Evolutionary conservation across 2,113 vertebrate species (phyloP).

Genomic region (Alces alces): DNA sequence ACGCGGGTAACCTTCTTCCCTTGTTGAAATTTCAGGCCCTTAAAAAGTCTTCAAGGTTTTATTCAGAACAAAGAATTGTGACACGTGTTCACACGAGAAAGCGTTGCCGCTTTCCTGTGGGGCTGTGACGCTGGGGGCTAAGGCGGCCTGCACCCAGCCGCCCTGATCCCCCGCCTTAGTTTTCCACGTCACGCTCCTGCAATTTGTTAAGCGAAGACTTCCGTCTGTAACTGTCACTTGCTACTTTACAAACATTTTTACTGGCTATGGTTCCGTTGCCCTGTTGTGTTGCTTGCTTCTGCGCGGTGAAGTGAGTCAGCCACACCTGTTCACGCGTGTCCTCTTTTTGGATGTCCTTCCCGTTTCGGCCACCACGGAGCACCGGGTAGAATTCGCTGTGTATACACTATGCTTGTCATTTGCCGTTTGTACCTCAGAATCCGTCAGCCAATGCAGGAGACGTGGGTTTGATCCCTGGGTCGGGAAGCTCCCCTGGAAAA

Average conservation of each 20-base stretch:
- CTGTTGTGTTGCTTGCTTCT: background rate
- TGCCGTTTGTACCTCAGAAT: background rate
- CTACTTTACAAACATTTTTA: background rate
- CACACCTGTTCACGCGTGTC: background rate
- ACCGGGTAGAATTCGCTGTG: background rate
- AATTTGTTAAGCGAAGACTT: background rate
- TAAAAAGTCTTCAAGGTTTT: background rate
- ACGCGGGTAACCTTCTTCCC: no score
- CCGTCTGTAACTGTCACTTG: background rate
- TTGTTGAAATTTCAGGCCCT: background rate
- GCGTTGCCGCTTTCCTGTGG: background rate
- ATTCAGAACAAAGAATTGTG: background rate
- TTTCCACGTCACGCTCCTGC: no score
- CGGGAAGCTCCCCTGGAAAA: background rate
- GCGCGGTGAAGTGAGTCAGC: background rate
- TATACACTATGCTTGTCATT: background rate
- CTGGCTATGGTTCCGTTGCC: fast-evolving
- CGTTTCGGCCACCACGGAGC: fast-evolving
- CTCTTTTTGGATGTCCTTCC: background rate
- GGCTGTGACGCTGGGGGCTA: background rate
- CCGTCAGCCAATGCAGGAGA: background rate
- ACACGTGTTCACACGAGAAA: background rate
- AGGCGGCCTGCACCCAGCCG: fast-evolving
- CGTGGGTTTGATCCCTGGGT: background rate
- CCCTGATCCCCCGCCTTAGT: background rate